Conservation (phyloP, 2,113 vertebrate species). For the Psilopogon haemacephalus region DNA sequence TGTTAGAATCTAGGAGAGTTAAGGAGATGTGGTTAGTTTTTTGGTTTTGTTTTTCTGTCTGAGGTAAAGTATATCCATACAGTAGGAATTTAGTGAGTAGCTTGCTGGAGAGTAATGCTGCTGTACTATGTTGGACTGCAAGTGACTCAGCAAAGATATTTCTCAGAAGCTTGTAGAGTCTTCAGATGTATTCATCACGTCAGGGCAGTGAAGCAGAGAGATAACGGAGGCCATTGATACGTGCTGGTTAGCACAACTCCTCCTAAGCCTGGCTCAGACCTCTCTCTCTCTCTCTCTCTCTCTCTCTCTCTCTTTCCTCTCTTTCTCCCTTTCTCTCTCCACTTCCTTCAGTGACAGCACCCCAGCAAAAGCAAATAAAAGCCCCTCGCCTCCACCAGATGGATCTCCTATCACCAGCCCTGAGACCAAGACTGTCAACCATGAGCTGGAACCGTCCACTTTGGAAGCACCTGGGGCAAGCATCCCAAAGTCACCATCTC, state of each 20-base stretch:
- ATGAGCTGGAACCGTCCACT: slow-evolving; percentile 77
- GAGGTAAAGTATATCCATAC: background rate
- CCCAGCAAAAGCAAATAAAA: slow-evolving; percentile 78
- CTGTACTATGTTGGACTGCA: background rate
- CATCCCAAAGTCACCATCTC: slow-evolving; percentile 94
- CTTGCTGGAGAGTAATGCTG: background rate
- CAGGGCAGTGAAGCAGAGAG: background rate
- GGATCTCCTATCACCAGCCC: slow-evolving; percentile 77
- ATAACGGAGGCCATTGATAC: background rate
- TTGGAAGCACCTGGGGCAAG: slow-evolving; percentile 79
- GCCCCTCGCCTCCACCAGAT: slow-evolving; percentile 77
- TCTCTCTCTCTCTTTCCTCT: background rate
- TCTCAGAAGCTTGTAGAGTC: background rate
- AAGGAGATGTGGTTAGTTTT: background rate
- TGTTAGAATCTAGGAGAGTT: background rate
- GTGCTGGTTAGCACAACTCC: background rate
- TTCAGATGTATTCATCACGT: background rate
- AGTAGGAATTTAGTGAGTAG: background rate
- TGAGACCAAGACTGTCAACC: slow-evolving; percentile 84
- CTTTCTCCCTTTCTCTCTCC: slow-evolving; percentile 3
- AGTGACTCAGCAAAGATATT: background rate
- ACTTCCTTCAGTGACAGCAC: slow-evolving; percentile 74
- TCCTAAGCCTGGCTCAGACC: slow-evolving; percentile 21
- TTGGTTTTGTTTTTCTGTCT: background rate
- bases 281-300: background rate